phyloP scores from a whole-genome alignment of 1,140 invertebrate genomes.

The Tribolium castaneum region DNA sequence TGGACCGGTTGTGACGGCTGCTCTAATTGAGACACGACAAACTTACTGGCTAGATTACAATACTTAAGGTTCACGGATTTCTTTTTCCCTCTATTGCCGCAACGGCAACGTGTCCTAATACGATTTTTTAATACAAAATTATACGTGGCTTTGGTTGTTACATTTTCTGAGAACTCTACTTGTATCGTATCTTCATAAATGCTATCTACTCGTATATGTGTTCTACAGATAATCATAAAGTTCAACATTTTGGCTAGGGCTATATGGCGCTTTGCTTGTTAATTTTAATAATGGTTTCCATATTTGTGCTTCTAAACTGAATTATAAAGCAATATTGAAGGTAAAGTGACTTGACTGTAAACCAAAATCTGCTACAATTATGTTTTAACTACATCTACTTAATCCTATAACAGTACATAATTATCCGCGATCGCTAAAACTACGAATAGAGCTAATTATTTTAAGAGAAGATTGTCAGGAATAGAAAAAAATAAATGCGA shows the following conservation, averaged over 20 bases:
- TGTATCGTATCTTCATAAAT: background rate
- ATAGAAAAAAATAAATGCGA: too few species aligned
- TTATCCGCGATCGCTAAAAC: too few species aligned
- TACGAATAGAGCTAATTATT: too few species aligned
- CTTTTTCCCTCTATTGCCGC: background rate
- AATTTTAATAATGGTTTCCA: background rate
- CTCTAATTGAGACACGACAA: background rate
- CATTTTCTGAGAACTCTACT: too few species aligned
- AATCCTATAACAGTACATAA: background rate
- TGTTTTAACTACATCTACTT: background rate
- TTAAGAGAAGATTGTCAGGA: too few species aligned
- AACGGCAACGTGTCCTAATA: too few species aligned
- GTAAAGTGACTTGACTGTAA: background rate
- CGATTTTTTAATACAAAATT: background rate
- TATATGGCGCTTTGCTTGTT: background rate
- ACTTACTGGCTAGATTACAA: background rate
- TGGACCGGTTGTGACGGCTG: constrained; percentile 2
- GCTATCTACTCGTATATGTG: too few species aligned
- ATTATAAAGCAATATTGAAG: background rate
- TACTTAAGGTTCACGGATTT: background rate
- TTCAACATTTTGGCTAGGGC: background rate
- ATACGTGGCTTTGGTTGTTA: too few species aligned
- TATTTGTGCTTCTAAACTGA: background rate
- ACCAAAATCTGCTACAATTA: background rate
- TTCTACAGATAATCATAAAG: background rate